Base-by-base conservation (phyloP, 1,140 invertebrate genomes). In the Dufourea novaeangliae region DNA sequence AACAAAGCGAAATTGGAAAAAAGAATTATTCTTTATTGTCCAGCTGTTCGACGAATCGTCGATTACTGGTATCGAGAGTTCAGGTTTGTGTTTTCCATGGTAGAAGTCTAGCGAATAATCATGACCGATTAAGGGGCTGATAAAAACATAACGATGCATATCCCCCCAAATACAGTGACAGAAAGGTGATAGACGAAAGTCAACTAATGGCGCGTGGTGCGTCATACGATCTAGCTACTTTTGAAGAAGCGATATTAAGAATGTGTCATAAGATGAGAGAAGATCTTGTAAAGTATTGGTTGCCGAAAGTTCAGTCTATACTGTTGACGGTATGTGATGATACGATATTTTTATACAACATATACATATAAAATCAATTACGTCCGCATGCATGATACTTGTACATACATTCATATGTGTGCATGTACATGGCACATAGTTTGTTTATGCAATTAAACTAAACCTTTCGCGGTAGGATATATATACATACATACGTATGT, bases 21-120 rank as follows among this genome's bases (percentile, higher is more conserved):
- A 83, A 95, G 95, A 86, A 93, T 98, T 0, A 95, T 97, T 88
- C 94, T 95, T 29, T 96, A 97, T 68, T 97, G 98, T 92, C 95
- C 96, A 0, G 97, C 96, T 86, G 95, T 98, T 84, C 94, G 95
- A 52, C 96, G 96, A 89, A 94, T 97, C 12, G 90, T 98, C 57
- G 95, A 97, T 85, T 93, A 97, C 29, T 98, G 97, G 97, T 95
- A 95, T 89, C 94, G 94, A 34, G 93, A 95, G 70, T 97, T 96
- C 87, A 94, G 94, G 96, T 97, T 93, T 90, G 89, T 90, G 89
- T 77, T 7, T 22, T 4, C 54, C 12, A 27, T 11, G 2, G 17
- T 50, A 17, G 11, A 56, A 56, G 0, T 14, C 25, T 20, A 6
- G 8, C 20, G 41, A 50, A n/a, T 50, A 8, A 32, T 57, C n/a